Conservation (phyloP, 2,888 invertebrate species). For the Caenorhabditis imperialis region DNA sequence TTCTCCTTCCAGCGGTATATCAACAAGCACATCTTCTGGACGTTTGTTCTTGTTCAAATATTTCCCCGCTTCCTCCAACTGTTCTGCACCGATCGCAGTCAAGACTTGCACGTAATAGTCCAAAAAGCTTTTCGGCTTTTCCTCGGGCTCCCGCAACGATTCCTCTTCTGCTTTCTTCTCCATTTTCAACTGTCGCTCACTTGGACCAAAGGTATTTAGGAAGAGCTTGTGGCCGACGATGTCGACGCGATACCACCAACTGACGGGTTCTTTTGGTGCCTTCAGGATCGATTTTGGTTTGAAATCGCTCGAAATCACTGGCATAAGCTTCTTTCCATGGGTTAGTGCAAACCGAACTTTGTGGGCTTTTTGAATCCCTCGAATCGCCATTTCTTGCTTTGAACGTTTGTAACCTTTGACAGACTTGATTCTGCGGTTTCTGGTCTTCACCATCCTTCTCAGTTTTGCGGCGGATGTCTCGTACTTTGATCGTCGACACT, state of each 20-base stretch:
- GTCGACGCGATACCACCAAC: slow-evolving; percentile 23
- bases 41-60: neutral
- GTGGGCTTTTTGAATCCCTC: slow-evolving; percentile 13
- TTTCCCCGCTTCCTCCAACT: neutral
- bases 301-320: slow-evolving; percentile 1
- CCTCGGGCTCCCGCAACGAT: neutral
- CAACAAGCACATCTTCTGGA: slow-evolving; percentile 11
- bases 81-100: neutral
- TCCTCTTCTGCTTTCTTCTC: neutral
- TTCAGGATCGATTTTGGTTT: slow-evolving; percentile 33
- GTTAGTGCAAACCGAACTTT: slow-evolving; percentile 20
- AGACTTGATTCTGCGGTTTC: neutral
- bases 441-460: neutral
- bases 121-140: slow-evolving; percentile 12
- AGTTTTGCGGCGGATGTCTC: slow-evolving; percentile 14
- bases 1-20: neutral
- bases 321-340: slow-evolving; percentile 4
- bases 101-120: slow-evolving; percentile 4
- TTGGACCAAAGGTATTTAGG: slow-evolving; percentile 21
- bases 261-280: slow-evolving; percentile 2
- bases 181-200: slow-evolving; percentile 25
- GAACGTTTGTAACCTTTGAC: neutral
- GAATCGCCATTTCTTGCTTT: slow-evolving; percentile 4
- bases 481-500: neutral
- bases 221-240: slow-evolving; percentile 17